Evolutionary conservation across 2,797 vertebrate species (phyloP).

Genomic region (Jordanella pulchra): DNA sequence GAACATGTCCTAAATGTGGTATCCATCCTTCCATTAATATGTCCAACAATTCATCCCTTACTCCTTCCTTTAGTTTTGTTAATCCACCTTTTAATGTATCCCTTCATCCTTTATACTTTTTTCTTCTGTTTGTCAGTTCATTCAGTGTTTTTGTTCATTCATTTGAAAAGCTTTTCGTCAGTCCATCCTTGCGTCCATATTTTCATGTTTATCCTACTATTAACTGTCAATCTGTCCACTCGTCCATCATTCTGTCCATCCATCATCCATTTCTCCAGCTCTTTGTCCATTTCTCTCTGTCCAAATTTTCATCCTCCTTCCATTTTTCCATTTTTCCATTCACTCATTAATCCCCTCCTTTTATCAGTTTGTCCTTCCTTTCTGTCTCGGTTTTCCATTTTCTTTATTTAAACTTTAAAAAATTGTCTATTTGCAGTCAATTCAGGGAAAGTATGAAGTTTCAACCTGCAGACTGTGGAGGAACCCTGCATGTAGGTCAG

Average conservation of each 20-base stretch:
- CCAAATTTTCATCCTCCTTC: neutral
- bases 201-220: neutral
- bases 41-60: neutral
- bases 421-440: neutral
- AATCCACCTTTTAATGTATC: too few species aligned
- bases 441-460: neutral
- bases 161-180: neutral
- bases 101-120: too few species aligned
- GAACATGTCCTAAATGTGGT: too few species aligned
- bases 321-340: neutral
- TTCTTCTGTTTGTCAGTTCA: neutral
- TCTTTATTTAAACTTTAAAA: neutral
- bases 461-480: neutral
- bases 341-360: too few species aligned
- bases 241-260: neutral
- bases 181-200: neutral
- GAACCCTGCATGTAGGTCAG: neutral
- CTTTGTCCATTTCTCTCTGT: too few species aligned
- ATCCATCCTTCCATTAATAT: too few species aligned
- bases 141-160: too few species aligned
- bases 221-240: neutral
- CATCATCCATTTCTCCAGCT: neutral
- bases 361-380: neutral
- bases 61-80: too few species aligned
- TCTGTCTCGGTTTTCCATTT: neutral